Base-by-base conservation (phyloP, 2,888 invertebrate genomes). In the Acleris literana region DNA sequence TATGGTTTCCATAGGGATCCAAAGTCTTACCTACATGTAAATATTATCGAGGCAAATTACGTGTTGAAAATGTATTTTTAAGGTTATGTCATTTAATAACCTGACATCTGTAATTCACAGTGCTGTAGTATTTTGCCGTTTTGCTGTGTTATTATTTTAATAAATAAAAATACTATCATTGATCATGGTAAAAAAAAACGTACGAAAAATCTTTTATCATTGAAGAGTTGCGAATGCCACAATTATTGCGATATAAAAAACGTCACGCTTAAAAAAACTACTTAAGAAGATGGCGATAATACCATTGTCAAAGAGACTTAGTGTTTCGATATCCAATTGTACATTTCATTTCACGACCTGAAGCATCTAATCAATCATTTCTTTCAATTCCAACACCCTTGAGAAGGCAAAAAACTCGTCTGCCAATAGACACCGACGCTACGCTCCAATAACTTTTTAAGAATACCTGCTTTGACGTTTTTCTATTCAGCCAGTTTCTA, bases 381-480 rank as follows among this genome's bases (percentile, higher is more conserved):
- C 22, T 62, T 57, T 66, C 16, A 53, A 56, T 25, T 20, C 20
- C 46, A 33, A 22, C 17, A 17, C 17, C 18, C 60, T 43, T 46
- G 48, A 33, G 33, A 7, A 17, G 18, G 52, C 46, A 62, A 66
- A 66, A 66, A 62, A 29, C 25, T 46, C 29, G 44, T 65, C 60
- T 56, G 44, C 46, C 44, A 66, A 62, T 57, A 66, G 66, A 62
- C 46, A 48, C 39, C 44, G 44, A 18, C n/a, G 58, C 18, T 20
- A 62, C 61, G 57, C 66, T 66, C 62, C 62, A 57, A 18, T 57
- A 62, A 57, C 57, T 66, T 62, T 66, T 53, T 48, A 62, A 57
- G 56, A 66, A 57, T 55, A 39, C 66, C 61, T 53, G 62, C 57
- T 33, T 52, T 16, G 57, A 13, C 52, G 54, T 53, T 52, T 61